These are phyloP conservation scores for Charanyca ferruginea DNA, from an alignment of 2,888 invertebrate species.

Conservation along the genomic window DNA sequence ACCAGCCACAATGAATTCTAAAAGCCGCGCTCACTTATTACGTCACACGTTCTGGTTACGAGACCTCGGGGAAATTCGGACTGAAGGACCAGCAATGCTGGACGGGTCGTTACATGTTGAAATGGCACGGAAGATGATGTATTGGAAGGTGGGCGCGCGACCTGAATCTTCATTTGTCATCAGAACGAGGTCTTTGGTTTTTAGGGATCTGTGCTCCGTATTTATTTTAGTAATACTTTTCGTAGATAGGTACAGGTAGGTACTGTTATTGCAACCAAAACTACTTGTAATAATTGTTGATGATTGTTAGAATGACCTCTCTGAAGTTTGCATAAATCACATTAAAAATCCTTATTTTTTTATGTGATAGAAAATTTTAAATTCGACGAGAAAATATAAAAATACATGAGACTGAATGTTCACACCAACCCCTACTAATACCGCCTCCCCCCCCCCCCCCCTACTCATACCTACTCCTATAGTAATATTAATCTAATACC, in stretches of 20 bases:
- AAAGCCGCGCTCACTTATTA: conserved; percentile 42
- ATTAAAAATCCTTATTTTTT: too few relatives aligned
- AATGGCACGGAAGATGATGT: conserved; percentile 53
- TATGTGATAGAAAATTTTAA: too few relatives aligned
- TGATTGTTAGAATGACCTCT: too few relatives aligned
- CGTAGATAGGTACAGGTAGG: too few relatives aligned
- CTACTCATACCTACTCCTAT: too few relatives aligned
- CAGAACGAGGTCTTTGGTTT: not conserved
- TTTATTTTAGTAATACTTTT: not conserved
- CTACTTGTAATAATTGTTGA: not conserved
- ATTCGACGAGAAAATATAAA: too few relatives aligned
- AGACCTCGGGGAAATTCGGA: conserved; percentile 71
- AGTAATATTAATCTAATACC: too few relatives aligned
- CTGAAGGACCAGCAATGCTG: conserved; percentile 42
- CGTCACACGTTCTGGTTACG: conserved; percentile 60
- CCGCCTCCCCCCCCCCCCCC: too few relatives aligned
- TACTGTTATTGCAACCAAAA: not conserved
- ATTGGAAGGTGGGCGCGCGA: conserved; percentile 34
- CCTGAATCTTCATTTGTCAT: conserved; percentile 31
- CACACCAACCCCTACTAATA: too few relatives aligned
- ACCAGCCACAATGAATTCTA: conserved; percentile 50
- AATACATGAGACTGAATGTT: too few relatives aligned
- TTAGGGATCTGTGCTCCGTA: not conserved
- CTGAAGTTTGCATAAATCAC: too few relatives aligned
- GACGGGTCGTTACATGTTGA: conserved; percentile 44